phyloP scores from a whole-genome alignment of 2,113 vertebrate species.

The Myodes glareolus region DNA sequence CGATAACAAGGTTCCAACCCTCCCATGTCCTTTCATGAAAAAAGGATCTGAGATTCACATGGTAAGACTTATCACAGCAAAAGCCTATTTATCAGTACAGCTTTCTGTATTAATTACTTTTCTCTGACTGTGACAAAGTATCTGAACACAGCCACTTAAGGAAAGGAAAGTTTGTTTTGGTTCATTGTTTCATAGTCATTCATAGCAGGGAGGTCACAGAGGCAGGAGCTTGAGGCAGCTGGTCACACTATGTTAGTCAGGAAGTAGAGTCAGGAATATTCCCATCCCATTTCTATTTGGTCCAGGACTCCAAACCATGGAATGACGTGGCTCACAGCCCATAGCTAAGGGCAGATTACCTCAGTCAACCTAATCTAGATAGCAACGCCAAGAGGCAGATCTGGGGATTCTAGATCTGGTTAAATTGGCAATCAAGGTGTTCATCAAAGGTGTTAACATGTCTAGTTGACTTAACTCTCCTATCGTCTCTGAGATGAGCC shows the following conservation, averaged over 20 bases:
- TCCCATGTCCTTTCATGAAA: neutral
- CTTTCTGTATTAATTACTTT: neutral
- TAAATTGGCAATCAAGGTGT: neutral
- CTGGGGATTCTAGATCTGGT: neutral
- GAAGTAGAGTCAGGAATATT: neutral
- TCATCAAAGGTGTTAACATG: neutral
- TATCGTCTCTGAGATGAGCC: neutral
- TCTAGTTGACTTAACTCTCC: neutral
- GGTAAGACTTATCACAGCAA: neutral
- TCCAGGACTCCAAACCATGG: neutral
- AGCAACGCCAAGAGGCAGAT: neutral
- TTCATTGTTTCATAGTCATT: neutral
- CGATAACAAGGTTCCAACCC: no score
- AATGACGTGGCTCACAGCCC: neutral
- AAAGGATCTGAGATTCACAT: neutral
- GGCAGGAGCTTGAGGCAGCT: neutral
- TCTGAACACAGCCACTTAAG: neutral
- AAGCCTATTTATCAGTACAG: neutral
- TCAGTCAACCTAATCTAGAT: neutral
- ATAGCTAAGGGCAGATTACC: neutral
- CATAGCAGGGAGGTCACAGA: neutral
- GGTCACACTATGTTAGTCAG: neutral
- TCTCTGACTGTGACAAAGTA: neutral
- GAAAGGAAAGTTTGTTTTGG: neutral
- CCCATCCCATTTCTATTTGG: neutral